Conservation (phyloP, 1,140 invertebrate genomes). For the Drepana arcuata region DNA sequence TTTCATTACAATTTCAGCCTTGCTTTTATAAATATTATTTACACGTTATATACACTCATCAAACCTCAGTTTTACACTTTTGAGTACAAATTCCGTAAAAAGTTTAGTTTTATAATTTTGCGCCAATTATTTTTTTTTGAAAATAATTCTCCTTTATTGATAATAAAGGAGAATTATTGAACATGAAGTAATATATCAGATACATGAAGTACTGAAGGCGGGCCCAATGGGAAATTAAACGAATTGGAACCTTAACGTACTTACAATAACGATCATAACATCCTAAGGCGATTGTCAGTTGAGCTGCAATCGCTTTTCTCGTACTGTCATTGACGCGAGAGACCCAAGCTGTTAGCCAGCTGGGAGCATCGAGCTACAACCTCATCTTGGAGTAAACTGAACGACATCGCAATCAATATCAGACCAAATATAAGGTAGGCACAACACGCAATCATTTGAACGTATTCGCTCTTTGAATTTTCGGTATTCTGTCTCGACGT, state of each 20-base stretch:
- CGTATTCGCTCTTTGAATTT: constrained; percentile 74
- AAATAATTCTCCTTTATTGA: constrained; percentile 47
- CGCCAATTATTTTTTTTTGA: too few relatives aligned
- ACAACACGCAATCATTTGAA: constrained; percentile 87
- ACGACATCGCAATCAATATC: constrained; percentile 93
- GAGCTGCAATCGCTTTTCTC: constrained; percentile 69
- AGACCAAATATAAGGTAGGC: constrained; percentile 90
- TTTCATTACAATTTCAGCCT: constrained; percentile 68
- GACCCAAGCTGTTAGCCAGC: constrained; percentile 75
- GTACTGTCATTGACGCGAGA: constrained; percentile 68
- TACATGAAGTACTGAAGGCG: background rate
- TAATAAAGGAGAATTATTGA: too few relatives aligned
- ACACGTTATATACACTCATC: constrained; percentile 65
- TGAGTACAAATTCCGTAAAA: constrained; percentile 61
- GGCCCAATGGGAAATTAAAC: constrained; percentile 20
- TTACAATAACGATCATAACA: constrained; percentile 71
- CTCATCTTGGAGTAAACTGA: constrained; percentile 93
- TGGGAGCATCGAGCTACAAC: constrained; percentile 83
- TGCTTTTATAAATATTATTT: constrained; percentile 66
- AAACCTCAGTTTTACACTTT: constrained; percentile 28
- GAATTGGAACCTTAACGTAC: constrained; percentile 19
- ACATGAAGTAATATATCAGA: too few relatives aligned
- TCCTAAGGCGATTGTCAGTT: constrained; percentile 61
- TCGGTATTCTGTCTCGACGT: constrained; percentile 66
- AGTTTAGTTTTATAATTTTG: constrained; percentile 30